Percentiles rank a stretch among this genome's conserved stretches.
These are phyloP conservation scores for Nyleta sp. DNA, from an alignment of 2,888 invertebrate species.

Conservation along the genomic window DNA sequence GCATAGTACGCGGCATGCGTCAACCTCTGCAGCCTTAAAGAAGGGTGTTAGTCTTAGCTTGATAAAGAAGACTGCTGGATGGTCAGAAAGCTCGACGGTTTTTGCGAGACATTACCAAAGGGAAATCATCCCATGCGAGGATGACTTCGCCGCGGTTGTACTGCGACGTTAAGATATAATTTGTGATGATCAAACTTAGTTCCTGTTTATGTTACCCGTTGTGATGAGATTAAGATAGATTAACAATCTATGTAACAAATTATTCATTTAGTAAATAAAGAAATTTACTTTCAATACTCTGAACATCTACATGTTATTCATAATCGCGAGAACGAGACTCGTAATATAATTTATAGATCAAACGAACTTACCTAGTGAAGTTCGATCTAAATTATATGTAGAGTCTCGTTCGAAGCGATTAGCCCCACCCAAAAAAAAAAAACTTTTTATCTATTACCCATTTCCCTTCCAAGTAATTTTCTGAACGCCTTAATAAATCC, in stretches of 20 bases:
- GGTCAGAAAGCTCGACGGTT: background rate
- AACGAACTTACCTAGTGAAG: too few species aligned
- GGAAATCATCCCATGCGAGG: background rate
- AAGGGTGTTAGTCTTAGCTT: constrained; percentile 6
- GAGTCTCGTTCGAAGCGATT: too few species aligned
- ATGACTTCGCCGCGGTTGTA: background rate
- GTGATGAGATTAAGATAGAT: background rate
- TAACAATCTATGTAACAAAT: background rate
- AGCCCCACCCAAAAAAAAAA: too few species aligned
- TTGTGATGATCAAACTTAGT: background rate
- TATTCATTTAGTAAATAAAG: background rate
- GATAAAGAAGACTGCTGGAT: constrained; percentile 16
- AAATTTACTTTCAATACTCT: constrained; percentile 1
- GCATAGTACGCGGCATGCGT: constrained; percentile 28
- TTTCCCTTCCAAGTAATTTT: too few species aligned
- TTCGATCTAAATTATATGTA: too few species aligned
- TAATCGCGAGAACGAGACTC: constrained; percentile 22
- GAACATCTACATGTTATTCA: constrained; percentile 1
- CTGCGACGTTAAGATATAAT: background rate
- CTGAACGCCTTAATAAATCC: too few species aligned
- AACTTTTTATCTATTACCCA: too few species aligned
- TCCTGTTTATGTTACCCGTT: background rate
- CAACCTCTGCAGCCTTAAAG: background rate
- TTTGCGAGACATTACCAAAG: constrained; percentile 20
- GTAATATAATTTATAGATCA: constrained; percentile 11